Percentiles rank a stretch among this genome's conserved stretches.
phyloP scores from a whole-genome alignment of 2,888 invertebrate species.

The Operophtera brumata region DNA sequence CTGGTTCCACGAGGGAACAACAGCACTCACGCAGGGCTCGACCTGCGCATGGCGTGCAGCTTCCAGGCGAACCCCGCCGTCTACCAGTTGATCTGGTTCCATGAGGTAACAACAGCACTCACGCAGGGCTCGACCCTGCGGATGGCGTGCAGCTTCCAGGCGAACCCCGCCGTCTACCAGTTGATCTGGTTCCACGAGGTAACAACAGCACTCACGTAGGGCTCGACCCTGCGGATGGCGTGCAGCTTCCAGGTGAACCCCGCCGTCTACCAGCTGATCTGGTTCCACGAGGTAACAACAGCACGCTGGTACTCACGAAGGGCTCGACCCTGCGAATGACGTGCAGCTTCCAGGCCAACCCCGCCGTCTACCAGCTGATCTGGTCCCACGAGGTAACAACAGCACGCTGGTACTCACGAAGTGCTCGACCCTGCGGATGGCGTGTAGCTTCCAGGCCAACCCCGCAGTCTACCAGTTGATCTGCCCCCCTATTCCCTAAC shows the following conservation, averaged over 20 bases:
- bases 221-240: slow-evolving; percentile 57
- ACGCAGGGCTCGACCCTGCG: slow-evolving; percentile 59
- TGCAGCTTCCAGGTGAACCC: slow-evolving; percentile 68
- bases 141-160: slow-evolving; percentile 60
- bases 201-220: slow-evolving; percentile 45
- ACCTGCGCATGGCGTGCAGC: slow-evolving; percentile 61
- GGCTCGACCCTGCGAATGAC: slow-evolving; percentile 57
- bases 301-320: no score
- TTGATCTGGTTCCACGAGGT: slow-evolving; percentile 69
- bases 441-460: slow-evolving; percentile 64
- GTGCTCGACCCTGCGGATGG: no score
- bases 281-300: slow-evolving; percentile 63
- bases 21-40: slow-evolving; percentile 50
- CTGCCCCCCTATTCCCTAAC: no score
- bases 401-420: no score
- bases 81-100: slow-evolving; percentile 64
- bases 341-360: slow-evolving; percentile 65
- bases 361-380: slow-evolving; percentile 55
- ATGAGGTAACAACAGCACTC: slow-evolving; percentile 49
- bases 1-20: slow-evolving; percentile 66
- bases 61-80: slow-evolving; percentile 63
- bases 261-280: slow-evolving; percentile 55
- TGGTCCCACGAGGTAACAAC: slow-evolving; percentile 66
- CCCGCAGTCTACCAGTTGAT: slow-evolving; percentile 59
- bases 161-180: slow-evolving; percentile 63